Base-by-base conservation (phyloP, 92 coral and sea anemone species). In the Montipora capitata region DNA sequence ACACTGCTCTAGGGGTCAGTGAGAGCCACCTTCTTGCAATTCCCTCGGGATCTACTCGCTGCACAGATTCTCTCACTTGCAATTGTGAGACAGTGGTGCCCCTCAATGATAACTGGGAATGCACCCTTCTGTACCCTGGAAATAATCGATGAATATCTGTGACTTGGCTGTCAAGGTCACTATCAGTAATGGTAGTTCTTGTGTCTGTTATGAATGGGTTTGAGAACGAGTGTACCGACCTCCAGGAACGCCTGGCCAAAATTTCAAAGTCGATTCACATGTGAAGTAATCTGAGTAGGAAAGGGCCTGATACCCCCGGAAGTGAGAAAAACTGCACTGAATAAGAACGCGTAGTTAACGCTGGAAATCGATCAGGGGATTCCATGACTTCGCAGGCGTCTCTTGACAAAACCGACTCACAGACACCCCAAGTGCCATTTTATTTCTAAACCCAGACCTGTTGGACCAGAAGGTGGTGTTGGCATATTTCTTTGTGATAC, bases 351-450 rank as follows among this genome's bases (percentile, higher is more conserved):
- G 1, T 27, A 27, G 35, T 27, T 27, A 27, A 27, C 35, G 35
- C 35, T 27, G 35, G 35, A 27, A 27, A 27, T 27, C 35, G 35
- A 27, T 27, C 35, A 27, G 35, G 35, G 35, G 35, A 92, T 88
- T 27, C 85, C 93, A 45, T 92, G 65, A 51, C 88, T 90, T 43
- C 90, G 57, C 15, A 84, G 71, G 41, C 90, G 82, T 77, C 90
- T 88, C 49, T 92, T 88, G 38, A 84, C 44, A 66, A 90, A 27
- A 27, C 35, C 1, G 88, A 86, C 95, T 88, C 72, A 48, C 27
- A 16, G 74, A 56, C 5, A 88, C 90, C 63, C 90, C 95, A 14
- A 84, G 89, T n/a, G 90, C 87, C 14, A 27, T 27, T 1, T 27
- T 27, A 27, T 27, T 27, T 27, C 35, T 27, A 27, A 27, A 27